Conservation (phyloP, 1,140 invertebrate species). For the Drosophila saltans region DNA sequence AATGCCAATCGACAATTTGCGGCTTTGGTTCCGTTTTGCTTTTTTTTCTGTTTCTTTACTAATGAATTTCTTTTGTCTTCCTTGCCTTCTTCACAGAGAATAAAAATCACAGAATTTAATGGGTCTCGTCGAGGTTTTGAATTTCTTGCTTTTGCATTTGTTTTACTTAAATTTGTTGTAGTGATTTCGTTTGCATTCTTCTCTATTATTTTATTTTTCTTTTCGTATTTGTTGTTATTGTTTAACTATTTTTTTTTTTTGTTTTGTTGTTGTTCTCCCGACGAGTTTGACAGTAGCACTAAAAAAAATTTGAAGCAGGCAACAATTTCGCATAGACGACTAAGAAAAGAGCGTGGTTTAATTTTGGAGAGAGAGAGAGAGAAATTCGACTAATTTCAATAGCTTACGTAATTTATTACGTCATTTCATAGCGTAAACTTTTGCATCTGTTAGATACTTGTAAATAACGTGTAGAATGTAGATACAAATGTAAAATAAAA, state of each 20-base stretch:
- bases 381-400: too few species aligned
- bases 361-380: background rate
- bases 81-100: background rate
- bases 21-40: slow-evolving; percentile 15
- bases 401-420: too few species aligned
- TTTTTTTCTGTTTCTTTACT: too few species aligned
- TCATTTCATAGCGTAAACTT: too few species aligned
- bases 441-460: too few species aligned
- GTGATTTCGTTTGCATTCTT: too few species aligned
- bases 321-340: slow-evolving; percentile 1
- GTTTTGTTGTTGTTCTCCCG: slow-evolving; percentile 57
- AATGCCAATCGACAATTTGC: slow-evolving; percentile 39
- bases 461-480: too few species aligned
- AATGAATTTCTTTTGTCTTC: background rate
- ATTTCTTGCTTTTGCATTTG: background rate
- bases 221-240: slow-evolving; percentile 23
- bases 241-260: slow-evolving; percentile 9
- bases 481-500: too few species aligned
- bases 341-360: background rate
- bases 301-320: background rate
- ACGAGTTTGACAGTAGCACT: slow-evolving; percentile 44
- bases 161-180: slow-evolving; percentile 24
- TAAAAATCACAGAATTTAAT: too few species aligned
- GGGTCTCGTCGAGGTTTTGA: background rate
- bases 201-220: slow-evolving; percentile 24